Conservation (phyloP, 2,888 invertebrate species). For the Tuta absoluta region DNA sequence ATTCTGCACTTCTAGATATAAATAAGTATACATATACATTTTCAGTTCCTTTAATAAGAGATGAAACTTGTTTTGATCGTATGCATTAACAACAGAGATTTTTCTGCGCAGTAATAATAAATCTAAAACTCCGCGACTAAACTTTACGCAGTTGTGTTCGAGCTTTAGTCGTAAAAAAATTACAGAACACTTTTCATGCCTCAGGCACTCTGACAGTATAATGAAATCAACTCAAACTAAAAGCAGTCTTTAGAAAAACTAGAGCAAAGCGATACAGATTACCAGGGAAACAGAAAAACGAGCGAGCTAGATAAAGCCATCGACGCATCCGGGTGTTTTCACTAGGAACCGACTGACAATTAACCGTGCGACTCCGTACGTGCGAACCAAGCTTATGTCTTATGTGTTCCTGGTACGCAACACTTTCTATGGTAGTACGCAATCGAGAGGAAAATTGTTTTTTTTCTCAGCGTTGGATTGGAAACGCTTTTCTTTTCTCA, state of each 20-base stretch:
- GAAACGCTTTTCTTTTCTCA: neutral
- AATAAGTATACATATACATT: no score
- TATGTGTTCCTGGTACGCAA: constrained; percentile 62
- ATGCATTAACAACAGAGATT: no score
- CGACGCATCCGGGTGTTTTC: constrained; percentile 73
- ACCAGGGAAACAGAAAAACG: constrained; percentile 53
- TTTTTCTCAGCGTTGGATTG: neutral
- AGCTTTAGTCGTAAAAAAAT: neutral
- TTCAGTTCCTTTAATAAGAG: no score
- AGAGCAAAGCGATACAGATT: constrained; percentile 38
- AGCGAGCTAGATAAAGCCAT: constrained; percentile 62
- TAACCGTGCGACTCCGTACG: constrained; percentile 47
- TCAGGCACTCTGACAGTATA: neutral
- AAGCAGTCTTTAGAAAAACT: constrained; percentile 37
- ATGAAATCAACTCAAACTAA: neutral
- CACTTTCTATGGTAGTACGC: constrained; percentile 53
- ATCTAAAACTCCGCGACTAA: no score
- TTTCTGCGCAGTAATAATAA: no score
- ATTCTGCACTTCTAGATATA: no score
- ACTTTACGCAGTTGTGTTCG: no score
- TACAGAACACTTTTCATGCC: neutral
- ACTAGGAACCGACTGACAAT: constrained; percentile 63
- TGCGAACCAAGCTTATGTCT: constrained; percentile 54
- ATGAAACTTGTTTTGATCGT: no score
- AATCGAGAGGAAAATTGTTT: constrained; percentile 19